These are phyloP conservation scores for Drosophila miranda DNA, from an alignment of 1,140 invertebrate genomes.

Conservation along the genomic window DNA sequence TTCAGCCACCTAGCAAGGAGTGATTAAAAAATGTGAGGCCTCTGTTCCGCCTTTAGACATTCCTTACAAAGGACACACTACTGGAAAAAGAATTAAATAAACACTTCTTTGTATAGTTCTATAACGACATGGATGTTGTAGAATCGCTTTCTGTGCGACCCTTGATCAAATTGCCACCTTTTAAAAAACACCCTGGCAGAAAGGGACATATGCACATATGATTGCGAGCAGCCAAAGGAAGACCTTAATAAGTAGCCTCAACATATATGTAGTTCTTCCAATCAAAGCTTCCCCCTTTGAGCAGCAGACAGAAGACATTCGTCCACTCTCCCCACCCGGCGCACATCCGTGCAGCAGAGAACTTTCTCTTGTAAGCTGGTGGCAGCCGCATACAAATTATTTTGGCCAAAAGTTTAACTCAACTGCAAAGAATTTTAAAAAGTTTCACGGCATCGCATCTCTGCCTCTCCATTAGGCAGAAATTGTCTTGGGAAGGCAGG, in stretches of 20 bases:
- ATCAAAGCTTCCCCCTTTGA: no score
- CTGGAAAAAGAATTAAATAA: no score
- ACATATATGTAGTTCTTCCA: slow-evolving; percentile 7
- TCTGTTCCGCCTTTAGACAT: no score
- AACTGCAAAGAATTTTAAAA: slow-evolving; percentile 64
- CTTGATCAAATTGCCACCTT: no score
- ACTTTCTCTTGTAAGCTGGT: slow-evolving; percentile 65
- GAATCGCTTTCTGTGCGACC: no score
- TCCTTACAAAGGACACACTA: no score
- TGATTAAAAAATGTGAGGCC: background rate
- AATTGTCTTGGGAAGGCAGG: slow-evolving; percentile 58
- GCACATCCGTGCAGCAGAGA: slow-evolving; percentile 4
- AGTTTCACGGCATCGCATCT: slow-evolving; percentile 31
- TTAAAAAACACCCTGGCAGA: no score
- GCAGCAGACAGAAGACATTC: background rate
- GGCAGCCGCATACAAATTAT: slow-evolving; percentile 74
- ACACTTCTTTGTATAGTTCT: no score
- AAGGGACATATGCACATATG: background rate
- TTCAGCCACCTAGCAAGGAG: slow-evolving; percentile 18
- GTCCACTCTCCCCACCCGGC: background rate
- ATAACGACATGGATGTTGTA: no score
- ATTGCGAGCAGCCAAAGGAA: slow-evolving; percentile 27
- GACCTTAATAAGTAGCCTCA: slow-evolving; percentile 51
- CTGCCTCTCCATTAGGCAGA: slow-evolving; percentile 36
- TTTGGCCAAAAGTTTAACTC: slow-evolving; percentile 59